Evolutionary conservation across 2,797 vertebrate genomes (phyloP).

Genomic region (Calcarius lapponicus): DNA sequence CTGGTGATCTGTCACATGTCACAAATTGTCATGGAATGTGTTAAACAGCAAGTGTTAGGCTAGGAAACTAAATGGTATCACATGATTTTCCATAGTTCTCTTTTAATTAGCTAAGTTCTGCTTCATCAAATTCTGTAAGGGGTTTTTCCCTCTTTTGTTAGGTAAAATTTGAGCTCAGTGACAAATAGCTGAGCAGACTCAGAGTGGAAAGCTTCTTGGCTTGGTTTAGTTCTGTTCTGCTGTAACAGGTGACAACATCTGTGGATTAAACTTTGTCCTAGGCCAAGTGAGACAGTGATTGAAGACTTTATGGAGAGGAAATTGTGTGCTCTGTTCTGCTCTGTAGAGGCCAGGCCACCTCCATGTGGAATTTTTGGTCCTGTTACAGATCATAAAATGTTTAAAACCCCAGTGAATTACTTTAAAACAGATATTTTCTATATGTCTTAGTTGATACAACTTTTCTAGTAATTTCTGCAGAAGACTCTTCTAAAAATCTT

Average conservation of each 20-base stretch:
- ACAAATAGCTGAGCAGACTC: background rate
- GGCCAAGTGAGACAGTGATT: background rate
- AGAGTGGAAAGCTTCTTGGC: background rate
- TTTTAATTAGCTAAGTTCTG: background rate
- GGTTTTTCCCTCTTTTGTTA: background rate
- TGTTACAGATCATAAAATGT: background rate
- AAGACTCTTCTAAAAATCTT: background rate
- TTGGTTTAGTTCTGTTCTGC: background rate
- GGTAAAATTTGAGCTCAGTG: background rate
- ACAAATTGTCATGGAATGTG: background rate
- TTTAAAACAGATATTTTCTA: background rate
- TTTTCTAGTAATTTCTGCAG: background rate
- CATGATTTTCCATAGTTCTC: background rate
- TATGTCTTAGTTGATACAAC: background rate
- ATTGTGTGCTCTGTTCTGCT: background rate
- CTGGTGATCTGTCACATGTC: background rate
- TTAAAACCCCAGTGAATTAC: background rate
- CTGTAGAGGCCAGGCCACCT: background rate
- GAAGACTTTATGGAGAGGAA: background rate
- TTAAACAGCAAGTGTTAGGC: background rate
- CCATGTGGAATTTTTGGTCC: background rate
- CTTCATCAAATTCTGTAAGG: background rate
- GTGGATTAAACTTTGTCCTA: background rate
- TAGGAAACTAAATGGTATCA: background rate
- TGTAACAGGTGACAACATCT: background rate